A percentile compares a stretch with the other conserved stretches of the same genome.
These are phyloP conservation scores for Bathybates hornii DNA, from an alignment of 2,113 vertebrate genomes.

Conservation along the genomic window DNA sequence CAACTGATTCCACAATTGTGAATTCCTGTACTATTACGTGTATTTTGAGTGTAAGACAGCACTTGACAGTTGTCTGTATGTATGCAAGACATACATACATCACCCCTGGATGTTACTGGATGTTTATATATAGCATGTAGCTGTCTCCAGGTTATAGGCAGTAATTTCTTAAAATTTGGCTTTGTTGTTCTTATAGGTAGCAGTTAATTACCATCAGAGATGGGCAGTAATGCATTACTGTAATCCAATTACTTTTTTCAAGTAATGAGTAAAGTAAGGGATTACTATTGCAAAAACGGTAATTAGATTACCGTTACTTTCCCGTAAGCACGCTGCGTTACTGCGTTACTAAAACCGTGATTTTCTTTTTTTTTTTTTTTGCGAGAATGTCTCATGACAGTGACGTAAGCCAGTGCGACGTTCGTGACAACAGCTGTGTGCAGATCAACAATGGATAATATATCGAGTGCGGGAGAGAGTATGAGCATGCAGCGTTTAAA, in stretches of 20 bases:
- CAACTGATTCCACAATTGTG: not conserved
- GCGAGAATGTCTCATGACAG: fast-evolving
- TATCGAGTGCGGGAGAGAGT: fast-evolving
- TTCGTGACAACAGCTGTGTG: not conserved
- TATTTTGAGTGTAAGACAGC: not conserved
- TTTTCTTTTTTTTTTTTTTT: not conserved
- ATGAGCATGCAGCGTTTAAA: not conserved
- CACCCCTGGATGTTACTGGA: not conserved
- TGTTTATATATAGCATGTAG: not conserved
- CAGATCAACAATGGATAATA: not conserved
- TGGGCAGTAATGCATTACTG: not conserved
- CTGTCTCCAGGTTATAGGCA: not conserved
- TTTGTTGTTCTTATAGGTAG: not conserved
- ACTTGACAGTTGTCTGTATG: not conserved
- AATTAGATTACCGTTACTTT: not conserved
- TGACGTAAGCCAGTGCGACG: not conserved
- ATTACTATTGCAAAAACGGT: not conserved
- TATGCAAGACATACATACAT: not conserved
- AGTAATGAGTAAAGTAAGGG: not conserved
- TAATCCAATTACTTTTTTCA: not conserved
- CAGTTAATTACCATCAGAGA: not conserved
- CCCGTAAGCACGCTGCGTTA: fast-evolving
- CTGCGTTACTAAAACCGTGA: not conserved
- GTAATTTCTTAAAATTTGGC: not conserved
- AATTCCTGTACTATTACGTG: not conserved